Percentiles rank a stretch among this genome's conserved stretches.
Conservation (phyloP, 2,113 vertebrate species). For the Megaceryle maxima region DNA sequence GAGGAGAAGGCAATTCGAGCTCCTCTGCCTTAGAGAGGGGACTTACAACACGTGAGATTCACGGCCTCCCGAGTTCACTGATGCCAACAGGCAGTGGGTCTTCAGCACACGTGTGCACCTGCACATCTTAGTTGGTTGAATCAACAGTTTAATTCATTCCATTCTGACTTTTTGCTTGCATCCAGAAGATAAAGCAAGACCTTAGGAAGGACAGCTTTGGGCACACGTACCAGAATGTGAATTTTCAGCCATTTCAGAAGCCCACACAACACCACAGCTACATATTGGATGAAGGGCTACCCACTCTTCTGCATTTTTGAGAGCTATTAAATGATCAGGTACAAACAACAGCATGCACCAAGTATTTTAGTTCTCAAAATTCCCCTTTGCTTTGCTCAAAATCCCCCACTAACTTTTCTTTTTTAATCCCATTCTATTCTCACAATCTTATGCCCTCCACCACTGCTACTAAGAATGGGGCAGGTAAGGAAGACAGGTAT, state of each 20-base stretch:
- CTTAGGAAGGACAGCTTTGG: not conserved
- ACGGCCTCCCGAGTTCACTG: rapidly evolving
- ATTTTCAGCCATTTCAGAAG: not conserved
- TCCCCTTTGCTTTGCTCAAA: not conserved
- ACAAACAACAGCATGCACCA: not conserved
- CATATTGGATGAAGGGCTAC: not conserved
- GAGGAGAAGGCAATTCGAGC: not conserved
- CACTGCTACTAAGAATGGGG: not conserved
- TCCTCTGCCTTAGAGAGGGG: not conserved
- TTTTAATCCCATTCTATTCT: not conserved
- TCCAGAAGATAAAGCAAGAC: not conserved
- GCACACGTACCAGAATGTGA: not conserved
- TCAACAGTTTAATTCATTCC: not conserved
- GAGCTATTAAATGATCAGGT: not conserved
- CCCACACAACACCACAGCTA: rapidly evolving
- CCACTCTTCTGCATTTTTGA: not conserved
- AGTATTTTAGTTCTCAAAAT: not conserved
- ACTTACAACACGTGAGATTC: rapidly evolving
- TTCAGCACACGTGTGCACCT: rapidly evolving
- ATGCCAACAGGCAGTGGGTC: not conserved
- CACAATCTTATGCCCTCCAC: not conserved
- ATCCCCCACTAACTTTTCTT: not conserved
- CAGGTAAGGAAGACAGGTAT: not conserved
- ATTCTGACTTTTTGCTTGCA: not conserved
- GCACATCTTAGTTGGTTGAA: not conserved